Base-by-base conservation (phyloP, 2,888 invertebrate genomes). In the Sturmia bella region DNA sequence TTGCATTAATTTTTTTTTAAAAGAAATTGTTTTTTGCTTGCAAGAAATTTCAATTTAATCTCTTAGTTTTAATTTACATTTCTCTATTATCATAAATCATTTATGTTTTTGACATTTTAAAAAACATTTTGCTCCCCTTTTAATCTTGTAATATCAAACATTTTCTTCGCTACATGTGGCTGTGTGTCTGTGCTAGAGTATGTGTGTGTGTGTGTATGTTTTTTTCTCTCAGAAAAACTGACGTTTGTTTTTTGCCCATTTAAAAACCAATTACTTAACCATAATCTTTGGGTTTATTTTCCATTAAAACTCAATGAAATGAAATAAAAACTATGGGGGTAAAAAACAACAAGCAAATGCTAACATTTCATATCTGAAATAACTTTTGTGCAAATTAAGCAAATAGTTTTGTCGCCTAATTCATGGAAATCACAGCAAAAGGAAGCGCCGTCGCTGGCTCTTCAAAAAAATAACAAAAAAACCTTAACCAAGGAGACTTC, bases 331-430 rank as follows among this genome's bases (percentile, higher is more conserved):
- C 63, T 70, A 50, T 48, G 37, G 21, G 19, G 19, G 15, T 39
- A 52, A 52, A 52, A 6, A 54, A 64, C 27, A 54, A 45, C 21
- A 59, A 70, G 54, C 32, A 11, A 50, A 21, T n/a, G 39, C 13
- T n/a, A 66, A 72, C 59, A 45, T 66, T 68, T 80, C 70, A 72
- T 76, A 64, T 76, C 70, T 76, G 64, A 70, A 64, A 78, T 76
- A 76, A 72, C 76, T 72, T 80, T 80, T 80, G 72, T 72, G 80
- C 80, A 80, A 80, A 80, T 80, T 80, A 80, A 80, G 76, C 80
- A 80, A 80, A 80, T 80, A 80, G 80, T 80, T 80, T 80, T 80
- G 80, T 80, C 80, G 80, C 80, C 80, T 80, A 80, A 80, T 72
- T 76, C 80, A 66, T 11, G 61, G 17, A 80, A 76, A 72, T 72